These are phyloP conservation scores for Sarcophaga peregrina DNA, from an alignment of 1,140 invertebrate species.

Conservation along the genomic window DNA sequence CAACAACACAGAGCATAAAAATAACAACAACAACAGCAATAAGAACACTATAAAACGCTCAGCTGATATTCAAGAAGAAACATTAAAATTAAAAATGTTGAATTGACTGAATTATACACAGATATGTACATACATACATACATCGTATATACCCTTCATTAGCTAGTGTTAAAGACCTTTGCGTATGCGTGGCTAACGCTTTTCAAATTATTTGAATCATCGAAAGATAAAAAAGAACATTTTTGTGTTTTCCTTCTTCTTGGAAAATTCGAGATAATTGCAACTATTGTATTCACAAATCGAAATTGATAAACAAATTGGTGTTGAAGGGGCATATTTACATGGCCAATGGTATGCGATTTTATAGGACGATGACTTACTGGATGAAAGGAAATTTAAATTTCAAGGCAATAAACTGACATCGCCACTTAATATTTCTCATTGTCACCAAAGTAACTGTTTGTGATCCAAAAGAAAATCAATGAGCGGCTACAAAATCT, in stretches of 20 bases:
- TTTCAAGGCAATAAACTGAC: no score
- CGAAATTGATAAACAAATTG: neutral
- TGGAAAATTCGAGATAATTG: neutral
- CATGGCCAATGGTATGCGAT: no score
- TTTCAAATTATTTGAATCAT: no score
- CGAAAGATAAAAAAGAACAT: neutral
- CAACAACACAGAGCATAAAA: constrained; percentile 16
- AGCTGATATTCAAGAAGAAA: no score
- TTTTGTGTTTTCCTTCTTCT: neutral
- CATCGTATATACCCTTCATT: neutral
- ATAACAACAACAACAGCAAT: neutral
- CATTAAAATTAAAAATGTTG: no score
- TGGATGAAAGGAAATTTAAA: no score
- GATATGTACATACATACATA: no score
- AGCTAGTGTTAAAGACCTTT: constrained; percentile 14
- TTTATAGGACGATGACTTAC: no score
- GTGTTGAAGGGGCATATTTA: neutral
- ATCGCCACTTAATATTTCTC: neutral
- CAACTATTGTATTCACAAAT: neutral
- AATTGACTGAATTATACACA: no score
- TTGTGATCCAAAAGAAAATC: no score
- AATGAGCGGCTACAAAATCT: neutral
- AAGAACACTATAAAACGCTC: no score
- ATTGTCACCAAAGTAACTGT: neutral
- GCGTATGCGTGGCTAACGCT: no score